Conservation (phyloP, 2,113 vertebrate genomes). For the Hippocampus guttulatus region DNA sequence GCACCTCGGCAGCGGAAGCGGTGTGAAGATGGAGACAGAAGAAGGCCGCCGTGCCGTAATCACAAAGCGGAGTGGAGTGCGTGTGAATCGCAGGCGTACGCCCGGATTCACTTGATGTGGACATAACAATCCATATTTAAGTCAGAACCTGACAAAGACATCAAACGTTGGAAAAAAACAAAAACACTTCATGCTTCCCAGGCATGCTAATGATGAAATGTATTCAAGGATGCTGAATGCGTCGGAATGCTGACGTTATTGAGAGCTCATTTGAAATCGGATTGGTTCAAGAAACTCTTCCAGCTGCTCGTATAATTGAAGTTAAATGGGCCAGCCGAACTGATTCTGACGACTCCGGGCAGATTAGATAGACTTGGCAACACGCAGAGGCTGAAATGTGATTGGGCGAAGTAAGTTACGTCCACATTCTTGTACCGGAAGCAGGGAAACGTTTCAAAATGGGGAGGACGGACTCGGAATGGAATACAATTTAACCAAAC, state of each 20-base stretch:
- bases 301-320: neutral
- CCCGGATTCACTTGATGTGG: too few relatives aligned
- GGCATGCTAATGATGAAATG: too few relatives aligned
- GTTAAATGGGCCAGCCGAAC: neutral
- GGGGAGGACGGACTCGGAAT: neutral
- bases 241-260: too few relatives aligned
- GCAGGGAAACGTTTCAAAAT: neutral
- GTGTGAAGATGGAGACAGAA: slow-evolving; percentile 14
- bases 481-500: too few relatives aligned
- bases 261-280: neutral
- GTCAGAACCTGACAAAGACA: neutral
- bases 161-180: neutral
- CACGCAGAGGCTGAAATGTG: too few relatives aligned
- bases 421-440: neutral
- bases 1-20: slow-evolving; percentile 60
- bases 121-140: too few relatives aligned
- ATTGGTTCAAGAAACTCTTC: neutral
- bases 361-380: too few relatives aligned
- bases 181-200: too few relatives aligned
- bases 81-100: neutral
- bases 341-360: neutral
- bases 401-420: neutral
- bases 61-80: neutral
- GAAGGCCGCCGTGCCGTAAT: neutral
- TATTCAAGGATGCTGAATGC: too few relatives aligned